Base-by-base conservation (phyloP, 2,113 vertebrate species). In the Tragelaphus buxtoni region DNA sequence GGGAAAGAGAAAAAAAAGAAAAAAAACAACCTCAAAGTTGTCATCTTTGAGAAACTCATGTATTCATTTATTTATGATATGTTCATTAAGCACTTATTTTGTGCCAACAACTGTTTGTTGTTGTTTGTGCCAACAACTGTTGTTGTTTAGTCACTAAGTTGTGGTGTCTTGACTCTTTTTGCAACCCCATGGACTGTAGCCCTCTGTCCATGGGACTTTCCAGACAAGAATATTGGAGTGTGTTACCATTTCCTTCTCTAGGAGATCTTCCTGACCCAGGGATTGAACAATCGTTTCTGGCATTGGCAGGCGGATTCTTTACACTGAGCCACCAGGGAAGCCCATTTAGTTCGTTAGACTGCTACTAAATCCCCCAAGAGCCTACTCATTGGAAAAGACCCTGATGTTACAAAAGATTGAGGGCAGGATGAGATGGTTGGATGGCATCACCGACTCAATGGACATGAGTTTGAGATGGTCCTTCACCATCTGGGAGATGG, bases 1-100 rank as follows among this genome's bases (percentile, higher is more conserved):
- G 61, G 76, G 58, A 90, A 94, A 91, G 56, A 84, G 18, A 89
- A 95, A 93, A 77, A 58, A 49, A 88, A 94, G 94, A 86, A 55
- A 87, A 87, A 35, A 93, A 82, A 58, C 16, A 49, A 53, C 32
- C 32, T 32, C 47, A 49, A 79, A 53, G 55, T 58, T 79, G 26
- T 93, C 28, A 83, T 86, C 53, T 22, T 63, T 22, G 76, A 42
- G 45, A 93, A 93, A 76, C 51, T 77, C 35, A 74, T 74, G 42
- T 58, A 74, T 77, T 95, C 1, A 1, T 95, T 95, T 95, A 79
- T 94, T 95, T 28, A 42, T 58, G 18, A 58, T 76, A 85, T 91
- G 26, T 84, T 96, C 83, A 55, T 56, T 56, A 91, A 32, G 9
- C n/a, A 60, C 22, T 94, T 60, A 69, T 47, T 96, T 95, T 87